These are phyloP conservation scores for Anguilla marmorata DNA, from an alignment of 2,797 vertebrate genomes.

Conservation along the genomic window DNA sequence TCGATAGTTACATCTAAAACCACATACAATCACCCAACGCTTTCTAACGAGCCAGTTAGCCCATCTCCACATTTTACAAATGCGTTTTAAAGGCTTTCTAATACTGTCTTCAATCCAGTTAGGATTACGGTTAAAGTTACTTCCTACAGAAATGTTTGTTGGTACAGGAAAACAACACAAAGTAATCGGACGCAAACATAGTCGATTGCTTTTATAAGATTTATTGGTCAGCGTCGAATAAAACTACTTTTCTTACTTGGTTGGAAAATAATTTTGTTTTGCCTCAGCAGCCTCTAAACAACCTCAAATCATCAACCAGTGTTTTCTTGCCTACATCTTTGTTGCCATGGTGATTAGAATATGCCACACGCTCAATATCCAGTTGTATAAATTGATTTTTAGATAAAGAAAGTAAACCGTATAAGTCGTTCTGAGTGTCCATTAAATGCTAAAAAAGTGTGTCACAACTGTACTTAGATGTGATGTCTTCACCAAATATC, in stretches of 20 bases:
- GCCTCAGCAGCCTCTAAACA: neutral
- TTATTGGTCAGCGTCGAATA: neutral
- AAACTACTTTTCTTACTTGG: neutral
- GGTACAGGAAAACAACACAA: neutral
- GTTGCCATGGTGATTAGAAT: conserved; percentile 21
- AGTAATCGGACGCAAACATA: neutral
- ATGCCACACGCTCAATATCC: neutral
- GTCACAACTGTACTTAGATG: neutral
- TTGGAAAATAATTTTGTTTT: neutral
- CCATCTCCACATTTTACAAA: neutral
- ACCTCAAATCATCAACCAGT: neutral
- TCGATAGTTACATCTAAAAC: neutral
- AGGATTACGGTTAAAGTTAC: neutral
- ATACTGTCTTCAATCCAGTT: neutral
- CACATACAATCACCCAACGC: neutral
- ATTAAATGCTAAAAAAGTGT: neutral
- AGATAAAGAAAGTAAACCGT: neutral
- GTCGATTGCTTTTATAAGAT: neutral
- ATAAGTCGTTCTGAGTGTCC: neutral
- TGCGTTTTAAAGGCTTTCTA: neutral
- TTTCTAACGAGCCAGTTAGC: neutral
- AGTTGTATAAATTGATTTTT: neutral
- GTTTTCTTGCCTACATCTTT: conserved; percentile 7
- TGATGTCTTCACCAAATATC: neutral
- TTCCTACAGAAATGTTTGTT: neutral